Evolutionary conservation across 1,140 invertebrate genomes (phyloP).

Genomic region (Pararge aegeria): DNA sequence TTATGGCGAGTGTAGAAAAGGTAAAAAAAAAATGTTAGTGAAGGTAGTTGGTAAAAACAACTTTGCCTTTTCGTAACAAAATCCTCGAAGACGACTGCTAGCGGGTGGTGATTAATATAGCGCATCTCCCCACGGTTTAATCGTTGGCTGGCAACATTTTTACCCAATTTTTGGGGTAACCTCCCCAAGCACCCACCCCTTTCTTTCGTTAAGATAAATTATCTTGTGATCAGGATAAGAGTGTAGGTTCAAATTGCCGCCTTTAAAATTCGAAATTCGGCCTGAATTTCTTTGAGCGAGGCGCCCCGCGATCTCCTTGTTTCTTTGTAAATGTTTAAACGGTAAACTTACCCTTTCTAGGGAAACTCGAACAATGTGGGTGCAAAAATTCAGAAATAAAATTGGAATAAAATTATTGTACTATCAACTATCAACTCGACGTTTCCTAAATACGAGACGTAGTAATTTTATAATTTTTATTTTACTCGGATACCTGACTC

Average conservation of each 20-base stretch:
- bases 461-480: too few species aligned
- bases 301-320: constrained; percentile 28
- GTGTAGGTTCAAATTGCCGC: constrained; percentile 77
- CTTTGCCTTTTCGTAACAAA: constrained; percentile 45
- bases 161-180: constrained; percentile 75
- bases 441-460: too few species aligned
- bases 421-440: too few species aligned
- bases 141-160: constrained; percentile 78
- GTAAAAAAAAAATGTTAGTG: too few species aligned
- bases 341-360: constrained; percentile 29
- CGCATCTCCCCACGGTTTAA: constrained; percentile 78
- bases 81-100: constrained; percentile 65
- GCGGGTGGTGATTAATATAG: constrained; percentile 78
- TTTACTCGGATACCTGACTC: too few species aligned
- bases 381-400: neutral
- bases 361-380: constrained; percentile 17
- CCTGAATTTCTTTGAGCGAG: constrained; percentile 63
- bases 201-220: constrained; percentile 80
- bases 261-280: constrained; percentile 73
- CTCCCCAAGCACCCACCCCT: constrained; percentile 60
- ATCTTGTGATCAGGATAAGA: constrained; percentile 77
- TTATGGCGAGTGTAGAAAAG: neutral
- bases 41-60: constrained; percentile 31
- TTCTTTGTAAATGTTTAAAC: constrained; percentile 36
- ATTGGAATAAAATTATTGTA: too few species aligned